phyloP scores from a whole-genome alignment of 2,888 invertebrate genomes.

The Lasioglossum calceatum region DNA sequence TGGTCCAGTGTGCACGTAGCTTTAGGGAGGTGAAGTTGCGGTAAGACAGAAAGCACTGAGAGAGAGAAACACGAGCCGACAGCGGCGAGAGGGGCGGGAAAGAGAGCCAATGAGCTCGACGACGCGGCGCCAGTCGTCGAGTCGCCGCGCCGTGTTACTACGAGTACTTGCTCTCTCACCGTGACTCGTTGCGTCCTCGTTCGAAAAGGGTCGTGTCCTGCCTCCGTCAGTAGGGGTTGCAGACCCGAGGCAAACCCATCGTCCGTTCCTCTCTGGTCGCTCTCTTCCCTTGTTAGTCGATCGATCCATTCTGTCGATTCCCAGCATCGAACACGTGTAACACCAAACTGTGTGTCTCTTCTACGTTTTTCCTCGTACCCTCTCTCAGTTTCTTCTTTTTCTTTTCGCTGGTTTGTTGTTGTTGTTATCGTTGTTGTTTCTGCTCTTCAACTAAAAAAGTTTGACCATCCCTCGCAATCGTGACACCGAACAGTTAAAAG shows the following conservation, averaged over 20 bases:
- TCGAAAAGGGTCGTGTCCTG: constrained; percentile 67
- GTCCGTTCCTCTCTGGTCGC: not conserved
- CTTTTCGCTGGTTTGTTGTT: too few relatives aligned
- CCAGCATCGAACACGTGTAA: not conserved
- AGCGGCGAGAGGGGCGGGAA: constrained; percentile 29
- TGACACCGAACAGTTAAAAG: not conserved
- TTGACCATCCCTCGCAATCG: not conserved
- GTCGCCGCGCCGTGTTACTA: constrained; percentile 69
- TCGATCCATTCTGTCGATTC: constrained; percentile 10
- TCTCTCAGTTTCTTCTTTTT: not conserved
- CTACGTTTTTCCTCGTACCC: not conserved
- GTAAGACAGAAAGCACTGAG: constrained; percentile 30
- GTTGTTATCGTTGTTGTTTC: not conserved
- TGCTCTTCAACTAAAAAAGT: not conserved
- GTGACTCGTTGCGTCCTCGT: constrained; percentile 66
- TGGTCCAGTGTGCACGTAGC: not conserved
- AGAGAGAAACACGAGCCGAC: constrained; percentile 17
- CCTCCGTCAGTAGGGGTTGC: constrained; percentile 77
- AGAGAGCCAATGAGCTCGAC: constrained; percentile 74
- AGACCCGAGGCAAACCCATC: constrained; percentile 66
- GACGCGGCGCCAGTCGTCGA: constrained; percentile 76
- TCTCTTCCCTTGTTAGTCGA: constrained; percentile 7
- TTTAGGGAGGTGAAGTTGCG: not conserved
- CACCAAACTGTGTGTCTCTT: not conserved
- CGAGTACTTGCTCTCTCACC: constrained; percentile 53